Evolutionary conservation across 1,140 invertebrate genomes (phyloP), one percentile per base, ranked within the genome.

Genomic region (Brachionus koreanus): DNA sequence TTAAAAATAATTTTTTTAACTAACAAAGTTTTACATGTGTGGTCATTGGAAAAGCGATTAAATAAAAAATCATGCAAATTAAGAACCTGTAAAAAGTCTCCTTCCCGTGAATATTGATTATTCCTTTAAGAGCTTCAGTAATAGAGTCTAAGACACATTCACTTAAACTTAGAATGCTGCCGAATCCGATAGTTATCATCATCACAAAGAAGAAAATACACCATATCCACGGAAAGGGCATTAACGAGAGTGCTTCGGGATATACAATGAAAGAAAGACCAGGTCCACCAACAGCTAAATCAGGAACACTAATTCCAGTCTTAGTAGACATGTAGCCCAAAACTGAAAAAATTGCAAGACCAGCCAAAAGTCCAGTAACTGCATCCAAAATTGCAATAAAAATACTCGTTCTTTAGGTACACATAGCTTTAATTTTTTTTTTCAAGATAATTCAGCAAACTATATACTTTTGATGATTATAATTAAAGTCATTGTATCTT

Each of bases 161-260:
- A 23, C n/a, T 72, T 25, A 72, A 49, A 52, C 57, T 67, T 4
- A 82, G 23, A 7, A 67, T 69, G 46, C 63, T 72, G 88, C 98
- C 97, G 63, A 98, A 90, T 29, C 95, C 97, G 49, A 99, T 94
- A 82, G 98, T 93, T 2, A 98, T 90, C 65, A 99, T 91, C 97
- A 99, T 99, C 83, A 98, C 93, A 90, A 99, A 99, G 90, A 99
- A 99, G 4, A 98, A 91, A 83, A 96, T 94, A 0, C 96, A 93
- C 97, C 97, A 99, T 13, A 98, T 87, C 0, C 96, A 93, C 19
- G 96, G 93, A 25, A 95, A 93, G 0, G 97, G 97, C n/a, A 99
- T 90, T 29, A 85, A 82, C 9, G 87, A 84, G 82, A 98, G 94
- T 5, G 95, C 95, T 86, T 97, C 95, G 0, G 95, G 95, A 88